phyloP scores from a whole-genome alignment of 2,888 invertebrate species.

The Lepeophtheirus nordmannii region DNA sequence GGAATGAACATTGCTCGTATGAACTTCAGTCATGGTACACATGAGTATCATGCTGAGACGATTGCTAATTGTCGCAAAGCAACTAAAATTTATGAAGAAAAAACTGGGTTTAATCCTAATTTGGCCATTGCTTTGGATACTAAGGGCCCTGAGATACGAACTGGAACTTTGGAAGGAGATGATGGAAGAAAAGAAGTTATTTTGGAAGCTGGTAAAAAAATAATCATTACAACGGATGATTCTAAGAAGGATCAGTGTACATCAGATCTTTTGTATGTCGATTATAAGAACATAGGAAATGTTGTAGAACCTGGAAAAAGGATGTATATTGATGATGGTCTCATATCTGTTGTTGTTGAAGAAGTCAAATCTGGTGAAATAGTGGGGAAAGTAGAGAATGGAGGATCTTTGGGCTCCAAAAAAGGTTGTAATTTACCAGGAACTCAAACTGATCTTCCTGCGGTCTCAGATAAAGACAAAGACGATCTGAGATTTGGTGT shows the following conservation, averaged over 20 bases:
- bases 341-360: constrained; percentile 75
- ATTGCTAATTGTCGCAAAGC: constrained; percentile 74
- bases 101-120: constrained; percentile 53
- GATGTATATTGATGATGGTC: constrained; percentile 87
- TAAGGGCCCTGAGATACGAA: constrained; percentile 95
- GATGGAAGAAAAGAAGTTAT: constrained; percentile 50
- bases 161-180: constrained; percentile 69
- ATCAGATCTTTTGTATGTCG: constrained; percentile 58
- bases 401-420: constrained; percentile 77
- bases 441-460: constrained; percentile 83
- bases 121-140: constrained; percentile 93
- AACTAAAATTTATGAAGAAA: constrained; percentile 51
- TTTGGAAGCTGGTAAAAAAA: constrained; percentile 60
- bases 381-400: constrained; percentile 77
- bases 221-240: constrained; percentile 69
- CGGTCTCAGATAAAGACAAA: constrained; percentile 92
- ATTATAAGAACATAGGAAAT: constrained; percentile 85
- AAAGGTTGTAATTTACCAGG: constrained; percentile 96
- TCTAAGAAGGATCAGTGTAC: constrained; percentile 59
- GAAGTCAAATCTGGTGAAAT: constrained; percentile 47
- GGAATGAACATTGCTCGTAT: constrained; percentile 92
- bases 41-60: constrained; percentile 83
- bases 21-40: constrained; percentile 88
- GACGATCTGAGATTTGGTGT: constrained; percentile 80
- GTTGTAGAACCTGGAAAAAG: constrained; percentile 67